Base-by-base conservation (phyloP, 53 echinoderm and acorn worm species). In the Antedon mediterranea region DNA sequence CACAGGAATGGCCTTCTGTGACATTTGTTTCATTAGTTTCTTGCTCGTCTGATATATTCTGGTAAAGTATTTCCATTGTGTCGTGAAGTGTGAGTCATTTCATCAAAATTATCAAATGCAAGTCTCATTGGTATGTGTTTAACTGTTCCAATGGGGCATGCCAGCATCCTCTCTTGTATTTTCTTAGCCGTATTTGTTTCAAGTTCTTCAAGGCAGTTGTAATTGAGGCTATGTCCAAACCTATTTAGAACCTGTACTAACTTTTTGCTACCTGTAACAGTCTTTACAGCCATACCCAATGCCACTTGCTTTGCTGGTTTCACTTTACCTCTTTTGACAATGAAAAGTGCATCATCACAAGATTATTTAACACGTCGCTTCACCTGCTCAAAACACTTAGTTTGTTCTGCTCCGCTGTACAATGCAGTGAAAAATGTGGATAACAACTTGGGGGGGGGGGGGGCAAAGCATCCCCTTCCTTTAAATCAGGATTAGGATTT, bases 221-320 rank as follows among this genome's bases (percentile, higher is more conserved):
- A 83, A 28, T 71, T 82, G 27, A 76, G 75, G 43, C 79, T 70
- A 57, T 78, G 79, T 28, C 79, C 79, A 71, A 71, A 72, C 72
- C 79, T 30, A 27, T 79, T 79, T n/a, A 79, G 71, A 18, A 79
- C 72, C 5, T 33, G 71, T n/a, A 79, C 71, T n/a, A 79, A 33
- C 34, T 72, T 32, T 34, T 79, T 79, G 72, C 71, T 79, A 18
- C 79, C 79, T 28, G 79, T 71, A 32, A 79, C 32, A 33, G 71
- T 72, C 18, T 71, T 79, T 33, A 79, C 79, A 32, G 79, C 72
- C 32, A 79, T 79, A 0, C 79, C 79, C 20, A 79, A 34, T 30
- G 79, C 34, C 29, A 79, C n/a, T 31, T 79, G 79, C 30, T 79
- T 79, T 32, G 3, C 32, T 0, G 79, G 79, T 30, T 79, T 79